phyloP scores from a whole-genome alignment of 2,113 vertebrate genomes.

The Trochalopteron elliotii region DNA sequence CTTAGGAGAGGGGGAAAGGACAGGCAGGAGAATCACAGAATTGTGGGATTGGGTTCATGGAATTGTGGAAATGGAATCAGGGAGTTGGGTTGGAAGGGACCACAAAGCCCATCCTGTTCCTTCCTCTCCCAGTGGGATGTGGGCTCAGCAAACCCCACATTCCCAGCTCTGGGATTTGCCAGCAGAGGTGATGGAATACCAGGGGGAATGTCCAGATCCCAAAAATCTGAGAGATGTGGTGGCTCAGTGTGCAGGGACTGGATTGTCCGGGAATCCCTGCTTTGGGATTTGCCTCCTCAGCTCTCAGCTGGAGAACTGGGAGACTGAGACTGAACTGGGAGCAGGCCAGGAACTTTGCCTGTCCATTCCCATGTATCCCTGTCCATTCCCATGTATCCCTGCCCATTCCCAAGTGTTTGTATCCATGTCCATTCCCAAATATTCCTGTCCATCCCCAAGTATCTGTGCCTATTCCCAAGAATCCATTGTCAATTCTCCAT shows the following conservation, averaged over 20 bases:
- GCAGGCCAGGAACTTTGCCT: background rate
- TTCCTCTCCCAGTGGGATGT: background rate
- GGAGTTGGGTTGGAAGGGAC: background rate
- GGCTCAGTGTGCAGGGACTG: background rate
- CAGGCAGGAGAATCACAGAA: background rate
- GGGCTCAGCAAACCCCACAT: background rate
- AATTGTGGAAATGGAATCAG: background rate
- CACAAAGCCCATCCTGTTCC: accelerated
- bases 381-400: background rate
- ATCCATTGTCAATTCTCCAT: background rate
- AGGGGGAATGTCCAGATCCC: background rate
- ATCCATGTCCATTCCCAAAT: background rate
- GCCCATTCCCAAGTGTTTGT: background rate
- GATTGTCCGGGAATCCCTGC: accelerated
- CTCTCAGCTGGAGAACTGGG: accelerated
- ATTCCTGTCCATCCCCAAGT: background rate
- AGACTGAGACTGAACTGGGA: background rate
- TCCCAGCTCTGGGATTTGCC: background rate
- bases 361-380: accelerated
- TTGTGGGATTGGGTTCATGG: background rate
- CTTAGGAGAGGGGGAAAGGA: background rate
- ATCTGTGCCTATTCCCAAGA: background rate
- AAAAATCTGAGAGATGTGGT: background rate
- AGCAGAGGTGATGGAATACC: background rate
- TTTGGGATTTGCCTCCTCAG: background rate